Evolutionary conservation across 2,113 vertebrate species (phyloP).

Genomic region (Jacana jacana): DNA sequence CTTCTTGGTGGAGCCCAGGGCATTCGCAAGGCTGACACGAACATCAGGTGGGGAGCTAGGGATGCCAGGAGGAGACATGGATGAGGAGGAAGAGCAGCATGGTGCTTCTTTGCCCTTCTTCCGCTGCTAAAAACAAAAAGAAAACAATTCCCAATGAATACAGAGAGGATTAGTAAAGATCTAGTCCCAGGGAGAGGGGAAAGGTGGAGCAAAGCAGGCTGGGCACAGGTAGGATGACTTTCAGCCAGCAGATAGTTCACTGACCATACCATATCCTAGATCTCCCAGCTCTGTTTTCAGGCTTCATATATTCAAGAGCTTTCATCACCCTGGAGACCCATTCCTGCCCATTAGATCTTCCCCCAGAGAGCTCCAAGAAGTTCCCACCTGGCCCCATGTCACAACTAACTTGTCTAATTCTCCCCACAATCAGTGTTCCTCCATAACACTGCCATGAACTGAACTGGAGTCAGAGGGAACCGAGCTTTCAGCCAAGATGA

Average conservation of each 20-base stretch:
- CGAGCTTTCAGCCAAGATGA: not conserved
- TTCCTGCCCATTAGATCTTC: not conserved
- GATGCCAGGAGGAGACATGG: conserved; percentile 76
- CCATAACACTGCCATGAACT: not conserved
- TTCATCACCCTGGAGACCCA: not conserved
- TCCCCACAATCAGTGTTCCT: not conserved
- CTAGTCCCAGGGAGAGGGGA: not conserved
- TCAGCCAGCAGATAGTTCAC: not conserved
- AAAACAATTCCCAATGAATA: not conserved
- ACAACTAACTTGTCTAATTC: not conserved
- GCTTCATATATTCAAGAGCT: not conserved
- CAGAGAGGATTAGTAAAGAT: not conserved
- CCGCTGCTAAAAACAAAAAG: conserved; percentile 75
- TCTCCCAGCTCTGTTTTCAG: not conserved
- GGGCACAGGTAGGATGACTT: not conserved
- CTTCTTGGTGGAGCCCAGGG: conserved; percentile 80
- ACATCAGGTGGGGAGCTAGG: conserved; percentile 78
- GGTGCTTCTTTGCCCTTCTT: conserved; percentile 87
- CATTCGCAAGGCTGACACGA: conserved; percentile 60
- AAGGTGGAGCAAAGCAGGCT: not conserved
- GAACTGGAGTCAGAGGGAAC: not conserved
- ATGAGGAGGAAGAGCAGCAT: conserved; percentile 62
- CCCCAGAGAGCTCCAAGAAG: not conserved
- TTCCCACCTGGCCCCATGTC: not conserved
- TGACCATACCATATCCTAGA: not conserved